phyloP scores from a whole-genome alignment of 2,113 vertebrate species.

The Rhadina sibilatrix region DNA sequence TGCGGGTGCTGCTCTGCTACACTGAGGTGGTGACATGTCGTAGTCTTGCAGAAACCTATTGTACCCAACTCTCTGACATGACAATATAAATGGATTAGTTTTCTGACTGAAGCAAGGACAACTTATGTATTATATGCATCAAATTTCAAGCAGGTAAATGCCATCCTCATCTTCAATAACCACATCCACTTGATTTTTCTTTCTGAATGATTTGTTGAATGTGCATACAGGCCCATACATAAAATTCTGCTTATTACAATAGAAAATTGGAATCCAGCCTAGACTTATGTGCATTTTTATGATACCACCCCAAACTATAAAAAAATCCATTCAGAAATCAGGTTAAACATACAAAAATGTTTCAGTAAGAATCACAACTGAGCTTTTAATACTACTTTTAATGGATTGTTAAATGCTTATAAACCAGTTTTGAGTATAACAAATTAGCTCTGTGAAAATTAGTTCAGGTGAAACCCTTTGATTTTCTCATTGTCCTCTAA shows the following conservation, averaged over 20 bases:
- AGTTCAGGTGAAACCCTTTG: slow-evolving; percentile 76
- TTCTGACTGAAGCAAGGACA: slow-evolving; percentile 59
- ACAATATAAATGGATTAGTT: slow-evolving; percentile 54
- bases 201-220: slow-evolving; percentile 58
- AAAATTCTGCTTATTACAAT: slow-evolving; percentile 58
- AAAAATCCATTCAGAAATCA: slow-evolving; percentile 56
- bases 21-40: neutral
- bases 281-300: slow-evolving; percentile 60
- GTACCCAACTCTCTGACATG: neutral
- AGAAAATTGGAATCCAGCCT: slow-evolving; percentile 39
- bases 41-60: neutral
- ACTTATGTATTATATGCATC: slow-evolving; percentile 54
- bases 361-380: slow-evolving; percentile 10
- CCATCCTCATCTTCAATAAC: slow-evolving; percentile 52
- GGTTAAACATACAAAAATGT: slow-evolving; percentile 34
- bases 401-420: slow-evolving; percentile 68
- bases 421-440: slow-evolving; percentile 57
- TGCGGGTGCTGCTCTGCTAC: neutral
- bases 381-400: slow-evolving; percentile 62
- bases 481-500: slow-evolving; percentile 73
- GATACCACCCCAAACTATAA: slow-evolving; percentile 32
- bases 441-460: slow-evolving; percentile 77
- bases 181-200: slow-evolving; percentile 57
- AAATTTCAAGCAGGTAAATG: slow-evolving; percentile 61
- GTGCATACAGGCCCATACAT: slow-evolving; percentile 34